Conservation (phyloP, 2,888 invertebrate species). For the Kuschelorhynchus macadamiae region DNA sequence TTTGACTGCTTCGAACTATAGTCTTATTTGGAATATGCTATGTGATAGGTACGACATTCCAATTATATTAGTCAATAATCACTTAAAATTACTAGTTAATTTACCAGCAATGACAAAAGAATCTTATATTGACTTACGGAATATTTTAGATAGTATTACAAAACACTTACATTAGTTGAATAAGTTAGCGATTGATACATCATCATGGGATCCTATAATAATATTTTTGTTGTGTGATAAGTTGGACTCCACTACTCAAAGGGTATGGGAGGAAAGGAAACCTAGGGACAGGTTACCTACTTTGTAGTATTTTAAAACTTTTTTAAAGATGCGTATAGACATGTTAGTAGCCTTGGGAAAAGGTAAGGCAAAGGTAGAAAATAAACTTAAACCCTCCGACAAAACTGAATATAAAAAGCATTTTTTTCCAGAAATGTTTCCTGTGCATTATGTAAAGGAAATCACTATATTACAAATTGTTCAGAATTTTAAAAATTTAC, state of each 20-base stretch:
- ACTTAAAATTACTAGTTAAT: slow-evolving; percentile 28
- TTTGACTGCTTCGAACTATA: too few relatives aligned
- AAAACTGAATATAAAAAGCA: too few relatives aligned
- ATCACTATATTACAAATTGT: slow-evolving; percentile 31
- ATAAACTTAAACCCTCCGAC: background rate
- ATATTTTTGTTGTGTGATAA: slow-evolving; percentile 18
- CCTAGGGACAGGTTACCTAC: background rate
- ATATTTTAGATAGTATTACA: background rate
- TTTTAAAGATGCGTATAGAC: slow-evolving; percentile 7
- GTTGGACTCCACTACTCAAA: slow-evolving; percentile 3
- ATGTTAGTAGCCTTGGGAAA: background rate
- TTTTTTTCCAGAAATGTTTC: background rate
- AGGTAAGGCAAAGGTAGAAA: background rate
- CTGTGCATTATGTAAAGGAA: slow-evolving; percentile 27
- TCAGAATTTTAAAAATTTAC: slow-evolving; percentile 27
- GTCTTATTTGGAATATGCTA: too few relatives aligned
- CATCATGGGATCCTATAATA: slow-evolving; percentile 6
- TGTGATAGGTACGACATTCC: too few relatives aligned
- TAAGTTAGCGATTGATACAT: slow-evolving; percentile 2
- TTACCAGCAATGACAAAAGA: slow-evolving; percentile 23
- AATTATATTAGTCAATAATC: too few relatives aligned
- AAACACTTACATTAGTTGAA: slow-evolving; percentile 20
- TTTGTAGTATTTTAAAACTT: slow-evolving; percentile 11
- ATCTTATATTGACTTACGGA: slow-evolving; percentile 23
- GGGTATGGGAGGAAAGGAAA: slow-evolving; percentile 16